phyloP scores from a whole-genome alignment of 2,113 vertebrate genomes.

The Acrocephalus kingi region DNA sequence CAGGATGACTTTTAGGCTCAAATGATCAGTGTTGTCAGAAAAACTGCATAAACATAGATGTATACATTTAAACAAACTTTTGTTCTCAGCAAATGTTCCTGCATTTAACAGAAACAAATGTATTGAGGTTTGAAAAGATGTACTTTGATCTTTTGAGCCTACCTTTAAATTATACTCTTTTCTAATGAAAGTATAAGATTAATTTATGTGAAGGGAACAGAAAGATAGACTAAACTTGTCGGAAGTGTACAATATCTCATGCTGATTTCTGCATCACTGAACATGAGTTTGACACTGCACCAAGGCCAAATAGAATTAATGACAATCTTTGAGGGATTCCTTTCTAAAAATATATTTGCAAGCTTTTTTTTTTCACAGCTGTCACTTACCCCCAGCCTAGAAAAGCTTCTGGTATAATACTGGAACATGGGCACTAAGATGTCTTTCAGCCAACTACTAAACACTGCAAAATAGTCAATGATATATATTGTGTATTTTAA shows the following conservation, averaged over 20 bases:
- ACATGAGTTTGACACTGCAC: background rate
- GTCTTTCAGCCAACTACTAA: background rate
- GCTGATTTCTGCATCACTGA: background rate
- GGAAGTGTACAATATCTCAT: background rate
- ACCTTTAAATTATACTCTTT: background rate
- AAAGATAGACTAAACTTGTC: background rate
- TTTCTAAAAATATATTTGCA: conserved; percentile 53
- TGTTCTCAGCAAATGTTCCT: background rate
- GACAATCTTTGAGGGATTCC: conserved; percentile 2
- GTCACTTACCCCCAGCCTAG: background rate
- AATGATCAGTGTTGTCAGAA: background rate
- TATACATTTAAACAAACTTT: background rate
- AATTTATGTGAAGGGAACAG: background rate
- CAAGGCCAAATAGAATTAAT: background rate
- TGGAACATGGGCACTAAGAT: background rate
- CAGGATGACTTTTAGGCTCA: background rate
- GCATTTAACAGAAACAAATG: background rate
- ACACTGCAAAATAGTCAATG: background rate
- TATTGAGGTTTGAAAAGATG: background rate
- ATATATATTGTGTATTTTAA: background rate
- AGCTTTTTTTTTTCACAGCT: conserved; percentile 1
- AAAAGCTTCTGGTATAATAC: background rate
- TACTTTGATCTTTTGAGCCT: background rate
- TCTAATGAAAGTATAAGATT: background rate
- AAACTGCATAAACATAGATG: background rate